These are phyloP conservation scores for Watsonalla binaria DNA, from an alignment of 2,888 invertebrate genomes.

Conservation along the genomic window DNA sequence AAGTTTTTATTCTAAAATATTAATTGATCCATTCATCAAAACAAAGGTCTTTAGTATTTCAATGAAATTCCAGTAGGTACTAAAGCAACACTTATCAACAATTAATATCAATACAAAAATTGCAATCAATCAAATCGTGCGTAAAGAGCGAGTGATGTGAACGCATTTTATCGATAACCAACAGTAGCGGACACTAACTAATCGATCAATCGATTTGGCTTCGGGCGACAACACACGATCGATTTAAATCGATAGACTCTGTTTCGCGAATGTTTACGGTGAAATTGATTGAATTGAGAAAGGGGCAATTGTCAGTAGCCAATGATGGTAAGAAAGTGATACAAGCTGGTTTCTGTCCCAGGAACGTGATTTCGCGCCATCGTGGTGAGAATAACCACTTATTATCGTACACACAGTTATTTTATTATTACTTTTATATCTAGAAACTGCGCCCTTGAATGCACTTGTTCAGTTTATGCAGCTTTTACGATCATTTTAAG, in stretches of 20 bases:
- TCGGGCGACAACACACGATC: constrained; percentile 27
- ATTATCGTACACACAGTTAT: background rate
- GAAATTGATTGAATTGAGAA: constrained; percentile 52
- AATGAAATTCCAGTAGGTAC: background rate
- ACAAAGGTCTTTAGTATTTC: background rate
- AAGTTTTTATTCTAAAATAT: background rate
- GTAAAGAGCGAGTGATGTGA: constrained; percentile 36
- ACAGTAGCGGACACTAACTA: constrained; percentile 39
- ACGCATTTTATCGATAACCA: constrained; percentile 35
- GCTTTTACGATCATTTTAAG: too few relatives aligned
- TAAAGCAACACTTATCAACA: background rate
- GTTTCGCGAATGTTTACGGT: constrained; percentile 37
- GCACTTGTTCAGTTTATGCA: too few relatives aligned
- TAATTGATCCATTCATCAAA: background rate
- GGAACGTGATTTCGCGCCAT: constrained; percentile 38
- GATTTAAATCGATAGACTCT: constrained; percentile 16
- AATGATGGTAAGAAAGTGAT: constrained; percentile 39
- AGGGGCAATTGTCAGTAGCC: constrained; percentile 23
- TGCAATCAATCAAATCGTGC: constrained; percentile 22
- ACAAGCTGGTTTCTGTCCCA: constrained; percentile 29
- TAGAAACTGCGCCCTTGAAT: background rate
- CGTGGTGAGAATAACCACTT: background rate
- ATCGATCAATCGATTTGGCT: constrained; percentile 33
- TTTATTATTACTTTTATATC: background rate
- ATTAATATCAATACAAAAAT: constrained; percentile 18